Base-by-base conservation (phyloP, 2,888 invertebrate species). In the Chaetogeoica ovagalla region DNA sequence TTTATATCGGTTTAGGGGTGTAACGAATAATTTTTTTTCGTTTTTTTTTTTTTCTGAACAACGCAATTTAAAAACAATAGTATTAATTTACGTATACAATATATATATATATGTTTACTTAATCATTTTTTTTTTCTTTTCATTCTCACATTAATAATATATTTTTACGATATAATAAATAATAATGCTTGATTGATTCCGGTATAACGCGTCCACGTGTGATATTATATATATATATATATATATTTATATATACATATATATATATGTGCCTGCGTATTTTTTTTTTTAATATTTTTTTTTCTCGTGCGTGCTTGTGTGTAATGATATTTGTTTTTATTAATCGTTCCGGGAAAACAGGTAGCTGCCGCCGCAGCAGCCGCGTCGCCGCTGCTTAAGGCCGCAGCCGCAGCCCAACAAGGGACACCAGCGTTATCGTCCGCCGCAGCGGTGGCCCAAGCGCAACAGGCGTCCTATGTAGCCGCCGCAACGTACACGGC, bases 401-500 rank as follows among this genome's bases (percentile, higher is more conserved):
- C 93, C 83, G 94, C 93, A 19, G 66, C 82, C 76, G 81, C 83
- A 81, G 76, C 82, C 72, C 72, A 81, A 74, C 72, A 81, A 71
- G 65, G 81, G 63, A 82, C 81, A 66, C 82, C 82, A 71, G 66
- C 68, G 17, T 75, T 82, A 43, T 82, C 82, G 65, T 81, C 82
- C 82, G 65, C 83, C 82, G 68, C 83, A 82, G 86, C 89, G 93
- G 88, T 93, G 91, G 87, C 89, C 91, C 79, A 79, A 87, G 93
- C 94, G 87, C 94, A 94, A 89, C 94, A 94, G 89, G 93, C 93
- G 84, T 93, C 93, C 85, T 94, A 94, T 86, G 94, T 94, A 86
- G 94, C 94, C 83, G 94, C 94, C 84, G 94, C 94, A 81, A 93
- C 93, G 83, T 94, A 94, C 88, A 93, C 94, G 86, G 93, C 94